phyloP scores from a whole-genome alignment of 1,140 invertebrate species.

The Ctenoplectra terminalis region DNA sequence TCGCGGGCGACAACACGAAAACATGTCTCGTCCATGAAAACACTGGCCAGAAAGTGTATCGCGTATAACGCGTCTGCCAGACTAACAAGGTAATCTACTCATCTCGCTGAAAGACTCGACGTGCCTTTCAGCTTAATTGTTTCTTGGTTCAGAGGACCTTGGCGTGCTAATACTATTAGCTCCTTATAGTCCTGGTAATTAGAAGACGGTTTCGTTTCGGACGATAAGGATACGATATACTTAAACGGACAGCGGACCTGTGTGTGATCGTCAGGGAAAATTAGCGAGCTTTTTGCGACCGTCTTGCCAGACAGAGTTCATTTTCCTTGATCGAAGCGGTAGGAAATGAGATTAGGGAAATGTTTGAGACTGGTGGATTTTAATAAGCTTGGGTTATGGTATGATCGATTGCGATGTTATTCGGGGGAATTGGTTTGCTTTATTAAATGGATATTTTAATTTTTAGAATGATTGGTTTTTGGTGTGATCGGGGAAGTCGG shows the following conservation, averaged over 20 bases:
- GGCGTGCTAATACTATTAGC: conserved; percentile 62
- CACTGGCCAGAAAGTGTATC: conserved; percentile 18
- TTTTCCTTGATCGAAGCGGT: background rate
- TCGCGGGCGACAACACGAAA: background rate
- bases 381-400: too few relatives aligned
- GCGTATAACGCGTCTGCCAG: conserved; percentile 30
- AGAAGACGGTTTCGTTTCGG: conserved; percentile 34
- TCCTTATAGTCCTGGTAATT: conserved; percentile 63
- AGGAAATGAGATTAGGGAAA: background rate
- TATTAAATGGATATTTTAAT: too few relatives aligned
- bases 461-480: too few relatives aligned
- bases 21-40: background rate
- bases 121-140: conserved; percentile 69
- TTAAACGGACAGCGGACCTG: background rate
- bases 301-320: background rate
- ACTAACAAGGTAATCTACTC: conserved; percentile 66
- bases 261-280: conserved; percentile 11
- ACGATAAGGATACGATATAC: conserved; percentile 26
- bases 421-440: too few relatives aligned
- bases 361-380: too few relatives aligned
- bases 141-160: conserved; percentile 37
- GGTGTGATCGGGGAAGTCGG: too few relatives aligned
- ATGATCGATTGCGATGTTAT: too few relatives aligned
- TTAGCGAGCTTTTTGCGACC: background rate
- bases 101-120: conserved; percentile 65